Evolutionary conservation across 2,797 vertebrate species (phyloP).

Genomic region (Paratrypauchen microcephalus): DNA sequence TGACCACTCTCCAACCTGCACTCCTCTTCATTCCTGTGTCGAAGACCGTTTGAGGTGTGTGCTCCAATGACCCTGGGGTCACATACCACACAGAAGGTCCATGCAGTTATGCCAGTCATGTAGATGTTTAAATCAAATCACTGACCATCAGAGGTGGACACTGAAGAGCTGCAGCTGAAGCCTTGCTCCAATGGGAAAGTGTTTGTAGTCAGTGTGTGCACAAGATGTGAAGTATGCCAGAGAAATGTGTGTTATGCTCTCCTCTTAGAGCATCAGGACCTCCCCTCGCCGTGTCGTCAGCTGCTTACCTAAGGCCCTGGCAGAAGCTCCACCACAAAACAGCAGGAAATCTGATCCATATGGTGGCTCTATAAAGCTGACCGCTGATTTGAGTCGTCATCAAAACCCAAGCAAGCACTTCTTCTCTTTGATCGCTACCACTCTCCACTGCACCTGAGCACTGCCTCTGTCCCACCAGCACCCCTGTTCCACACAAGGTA

Average conservation of each 20-base stretch:
- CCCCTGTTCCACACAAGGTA: constrained; percentile 55
- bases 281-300: constrained; percentile 72
- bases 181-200: constrained; percentile 55
- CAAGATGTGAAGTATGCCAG: constrained; percentile 70
- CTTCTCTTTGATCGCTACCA: constrained; percentile 48
- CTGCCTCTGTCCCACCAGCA: constrained; percentile 49
- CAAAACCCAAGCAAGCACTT: constrained; percentile 58
- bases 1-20: constrained; percentile 34
- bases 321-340: constrained; percentile 70
- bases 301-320: constrained; percentile 65
- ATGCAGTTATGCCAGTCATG: constrained; percentile 67
- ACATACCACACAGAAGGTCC: constrained; percentile 64
- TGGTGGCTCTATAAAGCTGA: constrained; percentile 74
- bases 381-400: constrained; percentile 63
- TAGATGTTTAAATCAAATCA: constrained; percentile 76
- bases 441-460: constrained; percentile 49
- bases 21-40: constrained; percentile 50
- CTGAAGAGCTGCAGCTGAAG: constrained; percentile 45
- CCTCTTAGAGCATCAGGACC: constrained; percentile 66
- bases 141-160: constrained; percentile 45
- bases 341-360: constrained; percentile 75
- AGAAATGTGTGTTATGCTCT: constrained; percentile 77
- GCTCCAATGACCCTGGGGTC: constrained; percentile 68
- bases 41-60: constrained; percentile 59
- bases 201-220: constrained; percentile 58